A percentile compares a stretch with the other conserved stretches of the same genome.
phyloP scores from a whole-genome alignment of 2,113 vertebrate genomes.

The Actenoides lindsayi region DNA sequence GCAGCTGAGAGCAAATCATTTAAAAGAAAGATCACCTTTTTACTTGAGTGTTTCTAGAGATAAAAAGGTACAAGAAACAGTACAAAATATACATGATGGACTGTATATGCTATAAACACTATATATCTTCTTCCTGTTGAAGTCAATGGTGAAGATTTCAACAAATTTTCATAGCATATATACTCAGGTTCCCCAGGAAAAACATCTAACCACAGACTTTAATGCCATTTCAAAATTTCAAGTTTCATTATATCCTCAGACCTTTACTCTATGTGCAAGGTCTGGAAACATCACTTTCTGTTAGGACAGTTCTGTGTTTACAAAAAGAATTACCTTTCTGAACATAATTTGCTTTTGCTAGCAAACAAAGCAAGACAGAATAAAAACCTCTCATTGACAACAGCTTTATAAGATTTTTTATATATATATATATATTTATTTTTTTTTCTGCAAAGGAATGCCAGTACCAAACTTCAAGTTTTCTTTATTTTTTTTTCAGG shows the following conservation, averaged over 20 bases:
- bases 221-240: background rate
- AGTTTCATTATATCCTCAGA: background rate
- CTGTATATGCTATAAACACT: background rate
- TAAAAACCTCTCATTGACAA: background rate
- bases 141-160: background rate
- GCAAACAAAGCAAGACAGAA: background rate
- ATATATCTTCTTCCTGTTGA: background rate
- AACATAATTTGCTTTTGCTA: background rate
- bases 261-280: background rate
- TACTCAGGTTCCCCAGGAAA: background rate
- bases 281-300: background rate
- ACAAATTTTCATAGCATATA: rapidly evolving
- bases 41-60: background rate
- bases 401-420: background rate
- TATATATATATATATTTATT: background rate
- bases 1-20: background rate
- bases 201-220: background rate
- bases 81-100: background rate
- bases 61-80: background rate
- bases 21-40: background rate
- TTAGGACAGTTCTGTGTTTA: background rate
- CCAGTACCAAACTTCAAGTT: background rate
- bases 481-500: background rate
- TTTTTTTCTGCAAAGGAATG: background rate
- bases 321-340: background rate